Conservation (phyloP, 2,113 vertebrate species). For the Pseudolaguvia tuberculata region DNA sequence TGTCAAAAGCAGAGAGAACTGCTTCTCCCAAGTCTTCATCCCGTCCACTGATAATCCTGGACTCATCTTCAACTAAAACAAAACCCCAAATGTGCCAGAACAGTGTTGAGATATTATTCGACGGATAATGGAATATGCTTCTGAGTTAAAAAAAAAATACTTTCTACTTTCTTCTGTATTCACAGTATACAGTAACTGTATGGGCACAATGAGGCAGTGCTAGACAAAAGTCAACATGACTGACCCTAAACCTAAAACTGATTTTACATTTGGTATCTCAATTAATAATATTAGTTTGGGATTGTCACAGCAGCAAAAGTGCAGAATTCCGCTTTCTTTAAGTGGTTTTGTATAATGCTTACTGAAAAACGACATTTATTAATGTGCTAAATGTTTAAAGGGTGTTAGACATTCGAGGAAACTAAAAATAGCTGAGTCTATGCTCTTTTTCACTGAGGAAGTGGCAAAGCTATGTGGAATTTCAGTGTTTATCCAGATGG, state of each 20-base stretch:
- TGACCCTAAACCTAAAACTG: too few species aligned
- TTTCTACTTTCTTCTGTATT: too few species aligned
- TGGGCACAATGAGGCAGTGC: too few species aligned
- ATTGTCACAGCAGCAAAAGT: too few species aligned
- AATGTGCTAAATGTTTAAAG: neutral
- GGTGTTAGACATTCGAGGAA: neutral
- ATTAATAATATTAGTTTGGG: too few species aligned
- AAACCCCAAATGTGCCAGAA: constrained; percentile 31
- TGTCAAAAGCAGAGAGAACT: constrained; percentile 29
- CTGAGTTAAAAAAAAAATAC: too few species aligned
- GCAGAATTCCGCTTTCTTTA: too few species aligned
- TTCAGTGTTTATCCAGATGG: constrained; percentile 41
- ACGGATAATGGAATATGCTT: too few species aligned
- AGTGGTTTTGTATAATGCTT: neutral
- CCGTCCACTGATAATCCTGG: constrained; percentile 74
- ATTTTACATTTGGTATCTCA: too few species aligned
- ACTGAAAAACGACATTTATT: neutral
- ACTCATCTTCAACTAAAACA: constrained; percentile 55
- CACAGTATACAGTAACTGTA: too few species aligned
- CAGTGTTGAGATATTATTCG: constrained; percentile 32
- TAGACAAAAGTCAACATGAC: too few species aligned
- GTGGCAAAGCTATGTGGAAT: constrained; percentile 40
- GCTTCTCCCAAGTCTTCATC: constrained; percentile 67
- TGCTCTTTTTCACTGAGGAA: constrained; percentile 24
- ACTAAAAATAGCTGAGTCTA: neutral